phyloP scores from a whole-genome alignment of 2,797 vertebrate genomes.

The Falco rusticolus region DNA sequence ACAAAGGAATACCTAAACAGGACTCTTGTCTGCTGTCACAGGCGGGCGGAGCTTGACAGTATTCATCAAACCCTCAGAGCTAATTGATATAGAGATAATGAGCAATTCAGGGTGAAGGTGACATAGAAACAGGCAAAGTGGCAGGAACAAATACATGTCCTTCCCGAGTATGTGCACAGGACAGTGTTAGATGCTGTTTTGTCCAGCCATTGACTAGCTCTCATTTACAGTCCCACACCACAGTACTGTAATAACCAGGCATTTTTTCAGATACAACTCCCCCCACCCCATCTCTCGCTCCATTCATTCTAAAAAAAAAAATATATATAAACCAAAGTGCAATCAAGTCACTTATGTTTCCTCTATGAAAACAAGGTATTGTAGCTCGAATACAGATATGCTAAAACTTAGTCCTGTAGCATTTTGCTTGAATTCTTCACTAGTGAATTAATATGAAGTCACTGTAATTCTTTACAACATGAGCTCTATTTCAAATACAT shows the following conservation, averaged over 20 bases:
- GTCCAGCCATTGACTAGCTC: neutral
- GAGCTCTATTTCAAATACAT: constrained; percentile 8
- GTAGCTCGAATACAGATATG: neutral
- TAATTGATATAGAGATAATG: neutral
- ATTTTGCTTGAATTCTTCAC: neutral
- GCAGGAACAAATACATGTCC: neutral
- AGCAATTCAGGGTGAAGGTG: neutral
- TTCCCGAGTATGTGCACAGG: neutral
- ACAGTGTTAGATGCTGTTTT: neutral
- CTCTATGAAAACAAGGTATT: neutral
- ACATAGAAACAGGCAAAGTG: neutral
- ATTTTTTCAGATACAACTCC: neutral
- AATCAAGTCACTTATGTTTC: neutral
- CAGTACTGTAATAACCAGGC: neutral
- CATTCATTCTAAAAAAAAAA: neutral
- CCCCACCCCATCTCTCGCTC: neutral
- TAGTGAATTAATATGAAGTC: neutral
- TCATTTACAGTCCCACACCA: neutral
- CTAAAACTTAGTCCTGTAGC: neutral
- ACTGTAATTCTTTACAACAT: neutral
- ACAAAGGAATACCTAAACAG: neutral
- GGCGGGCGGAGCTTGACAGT: neutral
- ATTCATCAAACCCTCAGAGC: neutral
- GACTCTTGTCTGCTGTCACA: neutral
- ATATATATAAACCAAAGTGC: neutral